phyloP scores from a whole-genome alignment of 2,888 invertebrate species.

The Aricia artaxerxes region DNA sequence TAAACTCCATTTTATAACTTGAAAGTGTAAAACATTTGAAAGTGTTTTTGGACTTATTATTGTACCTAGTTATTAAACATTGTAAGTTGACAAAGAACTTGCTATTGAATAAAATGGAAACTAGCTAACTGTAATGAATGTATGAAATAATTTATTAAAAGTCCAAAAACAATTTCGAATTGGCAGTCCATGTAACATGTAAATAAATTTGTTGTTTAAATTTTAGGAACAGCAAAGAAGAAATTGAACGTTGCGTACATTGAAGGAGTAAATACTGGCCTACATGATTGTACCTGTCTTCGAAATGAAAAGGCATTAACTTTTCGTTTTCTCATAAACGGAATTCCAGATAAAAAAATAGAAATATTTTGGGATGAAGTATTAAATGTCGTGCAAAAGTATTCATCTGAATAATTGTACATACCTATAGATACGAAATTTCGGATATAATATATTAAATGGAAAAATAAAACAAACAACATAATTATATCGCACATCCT shows the following conservation, averaged over 20 bases:
- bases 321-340: constrained; percentile 14
- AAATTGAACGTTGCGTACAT: neutral
- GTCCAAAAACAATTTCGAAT: constrained; percentile 1
- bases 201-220: neutral
- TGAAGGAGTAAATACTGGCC: constrained; percentile 1
- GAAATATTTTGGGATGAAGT: constrained; percentile 9
- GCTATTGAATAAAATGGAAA: constrained; percentile 1
- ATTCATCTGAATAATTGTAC: constrained; percentile 10
- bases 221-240: neutral
- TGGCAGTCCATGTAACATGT: neutral
- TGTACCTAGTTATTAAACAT: neutral
- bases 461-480: constrained; percentile 1
- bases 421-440: constrained; percentile 5
- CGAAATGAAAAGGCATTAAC: constrained; percentile 23
- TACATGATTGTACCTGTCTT: neutral
- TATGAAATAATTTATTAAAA: constrained; percentile 1
- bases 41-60: neutral
- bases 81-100: neutral
- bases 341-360: constrained; percentile 13
- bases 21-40: neutral
- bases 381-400: constrained; percentile 16
- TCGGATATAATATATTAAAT: neutral
- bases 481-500: too few relatives aligned
- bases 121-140: neutral
- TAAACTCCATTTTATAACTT: neutral